These are phyloP conservation scores for Epirrita christyi DNA, from an alignment of 2,888 invertebrate genomes.

Conservation along the genomic window DNA sequence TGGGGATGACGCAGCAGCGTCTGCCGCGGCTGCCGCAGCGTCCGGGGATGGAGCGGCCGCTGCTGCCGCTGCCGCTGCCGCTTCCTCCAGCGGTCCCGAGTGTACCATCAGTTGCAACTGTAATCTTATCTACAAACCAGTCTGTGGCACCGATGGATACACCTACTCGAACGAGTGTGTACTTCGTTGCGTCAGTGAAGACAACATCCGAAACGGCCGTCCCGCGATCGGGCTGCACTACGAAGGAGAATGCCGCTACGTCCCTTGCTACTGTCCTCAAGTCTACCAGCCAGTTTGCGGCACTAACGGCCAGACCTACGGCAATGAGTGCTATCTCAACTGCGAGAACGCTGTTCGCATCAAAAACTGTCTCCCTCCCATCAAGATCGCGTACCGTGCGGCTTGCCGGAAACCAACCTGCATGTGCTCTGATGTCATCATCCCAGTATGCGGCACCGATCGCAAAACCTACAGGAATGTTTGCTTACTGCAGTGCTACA, in stretches of 20 bases:
- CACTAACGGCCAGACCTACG: slow-evolving; percentile 87
- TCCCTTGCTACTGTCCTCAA: slow-evolving; percentile 36
- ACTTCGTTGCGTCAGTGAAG: slow-evolving; percentile 41
- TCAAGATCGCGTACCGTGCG: slow-evolving; percentile 10
- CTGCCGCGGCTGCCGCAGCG: neutral
- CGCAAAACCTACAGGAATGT: slow-evolving; percentile 51
- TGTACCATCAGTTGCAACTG: slow-evolving; percentile 13
- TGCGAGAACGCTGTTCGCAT: slow-evolving; percentile 56
- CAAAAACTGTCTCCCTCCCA: slow-evolving; percentile 10
- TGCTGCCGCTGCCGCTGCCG: neutral
- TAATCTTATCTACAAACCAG: slow-evolving; percentile 30
- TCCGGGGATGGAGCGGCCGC: neutral
- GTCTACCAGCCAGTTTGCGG: slow-evolving; percentile 84
- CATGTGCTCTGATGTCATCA: slow-evolving; percentile 32
- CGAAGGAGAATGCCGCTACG: slow-evolving; percentile 39
- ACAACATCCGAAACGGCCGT: slow-evolving; percentile 17
- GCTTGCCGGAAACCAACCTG: slow-evolving; percentile 38
- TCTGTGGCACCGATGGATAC: slow-evolving; percentile 50
- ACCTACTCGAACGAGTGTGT: slow-evolving; percentile 49
- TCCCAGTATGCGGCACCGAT: slow-evolving; percentile 55
- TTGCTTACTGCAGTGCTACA: slow-evolving; percentile 50
- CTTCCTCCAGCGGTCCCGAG: neutral
- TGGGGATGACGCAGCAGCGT: neutral
- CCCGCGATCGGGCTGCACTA: slow-evolving; percentile 23
- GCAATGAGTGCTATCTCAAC: slow-evolving; percentile 85